Percentiles rank a stretch among this genome's conserved stretches.
phyloP scores from a whole-genome alignment of 2,113 vertebrate species.

The Ceyx margarethae region DNA sequence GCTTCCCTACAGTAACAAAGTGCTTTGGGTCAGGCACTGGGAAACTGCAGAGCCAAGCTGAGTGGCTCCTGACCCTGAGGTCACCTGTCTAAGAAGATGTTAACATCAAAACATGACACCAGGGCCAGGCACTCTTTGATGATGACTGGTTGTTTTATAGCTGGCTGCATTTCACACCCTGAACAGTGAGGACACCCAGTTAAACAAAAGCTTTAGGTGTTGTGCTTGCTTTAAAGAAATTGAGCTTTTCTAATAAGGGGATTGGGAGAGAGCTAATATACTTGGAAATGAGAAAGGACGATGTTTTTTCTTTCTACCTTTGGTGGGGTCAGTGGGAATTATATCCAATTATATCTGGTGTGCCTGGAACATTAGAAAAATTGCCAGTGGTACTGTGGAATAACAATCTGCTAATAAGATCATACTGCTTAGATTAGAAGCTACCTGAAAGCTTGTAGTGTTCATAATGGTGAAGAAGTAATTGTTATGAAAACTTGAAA shows the following conservation, averaged over 20 bases:
- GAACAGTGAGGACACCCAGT: rapidly evolving
- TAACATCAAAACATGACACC: background rate
- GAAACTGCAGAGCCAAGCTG: rapidly evolving
- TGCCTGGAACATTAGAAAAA: background rate
- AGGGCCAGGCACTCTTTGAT: background rate
- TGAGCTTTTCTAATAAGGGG: background rate
- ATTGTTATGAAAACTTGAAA: rapidly evolving
- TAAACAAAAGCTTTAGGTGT: background rate
- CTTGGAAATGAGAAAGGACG: background rate
- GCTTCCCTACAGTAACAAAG: background rate
- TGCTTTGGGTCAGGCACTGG: background rate
- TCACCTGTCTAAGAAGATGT: background rate
- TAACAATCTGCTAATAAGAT: background rate
- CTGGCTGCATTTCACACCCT: background rate
- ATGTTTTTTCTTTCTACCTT: background rate
- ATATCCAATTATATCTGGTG: background rate
- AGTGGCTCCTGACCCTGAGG: background rate
- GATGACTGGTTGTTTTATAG: background rate
- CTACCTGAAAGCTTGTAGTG: background rate
- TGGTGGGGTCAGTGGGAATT: background rate
- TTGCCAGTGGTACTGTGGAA: background rate
- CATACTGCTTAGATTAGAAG: background rate
- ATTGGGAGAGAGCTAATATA: no score
- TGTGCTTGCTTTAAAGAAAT: background rate
- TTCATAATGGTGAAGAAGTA: background rate